Conservation (phyloP, 2,888 invertebrate genomes). For the Drosophila flavopinicola region DNA sequence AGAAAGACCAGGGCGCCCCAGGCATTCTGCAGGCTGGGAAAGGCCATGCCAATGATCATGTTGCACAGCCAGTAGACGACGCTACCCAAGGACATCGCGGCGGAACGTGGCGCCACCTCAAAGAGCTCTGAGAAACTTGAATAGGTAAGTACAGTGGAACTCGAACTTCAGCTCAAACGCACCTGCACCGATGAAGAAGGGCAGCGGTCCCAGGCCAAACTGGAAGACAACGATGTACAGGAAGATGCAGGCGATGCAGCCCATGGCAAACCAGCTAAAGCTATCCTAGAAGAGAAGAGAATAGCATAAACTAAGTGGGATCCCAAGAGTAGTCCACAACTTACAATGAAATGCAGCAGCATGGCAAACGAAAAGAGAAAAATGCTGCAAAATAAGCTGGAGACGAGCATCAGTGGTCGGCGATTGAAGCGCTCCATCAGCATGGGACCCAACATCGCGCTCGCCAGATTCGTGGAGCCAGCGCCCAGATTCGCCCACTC, state of each 20-base stretch:
- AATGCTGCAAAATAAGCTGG: slow-evolving; percentile 86
- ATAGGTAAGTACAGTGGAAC: background rate
- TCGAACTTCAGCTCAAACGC: slow-evolving; percentile 35
- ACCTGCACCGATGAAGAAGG: slow-evolving; percentile 93
- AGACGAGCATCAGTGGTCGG: slow-evolving; percentile 88
- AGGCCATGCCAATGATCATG: slow-evolving; percentile 91
- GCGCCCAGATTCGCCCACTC: slow-evolving; percentile 92
- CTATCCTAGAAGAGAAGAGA: slow-evolving; percentile 84
- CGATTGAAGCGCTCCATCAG: slow-evolving; percentile 89
- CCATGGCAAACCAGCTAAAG: slow-evolving; percentile 88
- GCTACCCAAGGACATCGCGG: slow-evolving; percentile 94
- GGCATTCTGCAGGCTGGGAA: slow-evolving; percentile 86
- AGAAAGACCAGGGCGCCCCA: slow-evolving; percentile 90
- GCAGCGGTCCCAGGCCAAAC: slow-evolving; percentile 93
- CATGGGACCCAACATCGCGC: slow-evolving; percentile 87
- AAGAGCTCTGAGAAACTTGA: slow-evolving; percentile 88
- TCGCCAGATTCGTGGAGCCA: slow-evolving; percentile 88
- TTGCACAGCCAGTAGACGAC: slow-evolving; percentile 94
- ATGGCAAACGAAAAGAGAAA: slow-evolving; percentile 87
- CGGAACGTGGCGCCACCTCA: slow-evolving; percentile 91
- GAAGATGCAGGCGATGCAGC: slow-evolving; percentile 89
- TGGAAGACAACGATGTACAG: slow-evolving; percentile 92
- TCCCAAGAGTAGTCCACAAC: slow-evolving; percentile 57
- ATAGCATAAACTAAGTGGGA: background rate
- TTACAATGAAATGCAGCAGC: slow-evolving; percentile 88